Conservation (phyloP, 35 echinoderm and acorn worm genomes). For the Apostichopus californicus region DNA sequence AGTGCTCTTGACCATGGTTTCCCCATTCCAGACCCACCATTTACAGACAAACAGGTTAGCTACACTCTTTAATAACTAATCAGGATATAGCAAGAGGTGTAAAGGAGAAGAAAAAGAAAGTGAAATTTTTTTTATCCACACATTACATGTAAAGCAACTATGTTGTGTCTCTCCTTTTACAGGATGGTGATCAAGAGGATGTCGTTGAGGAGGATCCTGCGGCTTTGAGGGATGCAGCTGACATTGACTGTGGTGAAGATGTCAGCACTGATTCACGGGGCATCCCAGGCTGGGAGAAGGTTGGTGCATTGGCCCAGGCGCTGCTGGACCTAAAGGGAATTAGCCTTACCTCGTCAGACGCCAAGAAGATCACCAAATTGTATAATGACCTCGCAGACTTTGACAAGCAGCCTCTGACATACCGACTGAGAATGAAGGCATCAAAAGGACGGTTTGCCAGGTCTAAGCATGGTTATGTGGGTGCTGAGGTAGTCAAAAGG, state of each 20-base stretch:
- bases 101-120: neutral
- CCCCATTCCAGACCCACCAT: neutral
- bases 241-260: neutral
- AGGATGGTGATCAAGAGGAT: neutral
- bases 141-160: neutral
- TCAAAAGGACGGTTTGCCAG: neutral
- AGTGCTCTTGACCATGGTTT: neutral
- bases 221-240: neutral
- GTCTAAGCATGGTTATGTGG: neutral
- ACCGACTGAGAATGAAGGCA: neutral
- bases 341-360: neutral
- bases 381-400: neutral
- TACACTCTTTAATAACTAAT: neutral
- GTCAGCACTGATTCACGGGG: neutral
- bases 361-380: neutral
- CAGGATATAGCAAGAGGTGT: neutral
- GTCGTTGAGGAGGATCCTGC: neutral
- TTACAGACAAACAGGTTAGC: neutral
- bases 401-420: conserved; percentile 14
- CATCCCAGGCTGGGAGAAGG: conserved; percentile 31
- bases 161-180: neutral
- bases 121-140: neutral
- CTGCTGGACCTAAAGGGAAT: neutral
- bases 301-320: neutral
- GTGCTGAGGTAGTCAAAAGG: conserved; percentile 14